Evolutionary conservation across 2,113 vertebrate species (phyloP).

Genomic region (Orthonyx spaldingii): DNA sequence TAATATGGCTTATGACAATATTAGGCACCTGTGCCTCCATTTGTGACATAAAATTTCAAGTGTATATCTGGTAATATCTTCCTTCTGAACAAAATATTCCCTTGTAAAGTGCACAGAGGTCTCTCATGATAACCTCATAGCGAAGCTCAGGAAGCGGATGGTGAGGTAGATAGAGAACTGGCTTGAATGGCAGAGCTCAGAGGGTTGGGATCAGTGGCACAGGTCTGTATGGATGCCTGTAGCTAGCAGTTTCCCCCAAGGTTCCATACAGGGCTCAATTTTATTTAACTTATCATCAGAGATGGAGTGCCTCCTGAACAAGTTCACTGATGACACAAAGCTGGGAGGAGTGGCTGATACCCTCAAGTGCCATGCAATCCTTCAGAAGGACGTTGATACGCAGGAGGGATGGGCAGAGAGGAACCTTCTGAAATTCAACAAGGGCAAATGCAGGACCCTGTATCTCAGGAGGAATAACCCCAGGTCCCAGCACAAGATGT

Average conservation of each 20-base stretch:
- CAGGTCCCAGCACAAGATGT: not conserved
- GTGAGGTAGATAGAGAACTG: not conserved
- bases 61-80: not conserved
- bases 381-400: not conserved
- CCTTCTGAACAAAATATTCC: not conserved
- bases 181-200: not conserved
- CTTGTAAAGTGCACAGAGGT: not conserved
- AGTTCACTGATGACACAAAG: not conserved
- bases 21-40: not conserved
- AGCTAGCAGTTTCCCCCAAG: not conserved
- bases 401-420: not conserved
- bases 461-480: not conserved
- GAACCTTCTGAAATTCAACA: not conserved
- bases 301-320: not conserved
- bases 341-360: fast-evolving
- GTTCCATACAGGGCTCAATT: too few species aligned
- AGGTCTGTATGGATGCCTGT: not conserved
- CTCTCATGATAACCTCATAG: not conserved
- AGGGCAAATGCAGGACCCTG: not conserved
- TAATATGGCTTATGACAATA: not conserved
- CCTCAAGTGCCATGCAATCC: not conserved
- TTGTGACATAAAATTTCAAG: not conserved
- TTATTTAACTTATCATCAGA: not conserved
- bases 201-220: not conserved
- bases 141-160: not conserved